These are phyloP conservation scores for Cuculus canorus DNA, from an alignment of 2,797 vertebrate species.

Conservation along the genomic window DNA sequence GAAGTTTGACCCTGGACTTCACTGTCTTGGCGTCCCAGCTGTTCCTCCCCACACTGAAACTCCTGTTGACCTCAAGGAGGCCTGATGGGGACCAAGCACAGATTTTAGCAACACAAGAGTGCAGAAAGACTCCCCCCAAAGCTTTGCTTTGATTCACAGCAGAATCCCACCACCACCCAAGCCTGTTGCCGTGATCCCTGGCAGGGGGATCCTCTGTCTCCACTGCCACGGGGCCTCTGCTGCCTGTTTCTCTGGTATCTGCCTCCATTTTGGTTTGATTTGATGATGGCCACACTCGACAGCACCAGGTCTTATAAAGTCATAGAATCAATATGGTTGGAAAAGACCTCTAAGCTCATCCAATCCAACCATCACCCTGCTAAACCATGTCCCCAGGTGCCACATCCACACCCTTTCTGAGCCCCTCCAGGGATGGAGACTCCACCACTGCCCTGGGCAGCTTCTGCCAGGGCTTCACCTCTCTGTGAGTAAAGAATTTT, in stretches of 20 bases:
- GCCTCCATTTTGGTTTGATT: neutral
- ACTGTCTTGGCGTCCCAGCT: neutral
- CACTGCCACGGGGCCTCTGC: fast-evolving
- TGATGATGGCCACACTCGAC: fast-evolving
- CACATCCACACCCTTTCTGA: too few species aligned
- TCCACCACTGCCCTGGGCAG: too few species aligned
- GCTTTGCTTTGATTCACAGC: neutral
- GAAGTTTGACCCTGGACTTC: neutral
- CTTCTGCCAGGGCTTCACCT: too few species aligned
- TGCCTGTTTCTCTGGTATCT: neutral
- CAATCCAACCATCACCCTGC: too few species aligned
- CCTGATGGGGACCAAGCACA: fast-evolving
- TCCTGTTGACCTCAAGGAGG: fast-evolving
- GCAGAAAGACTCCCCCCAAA: fast-evolving
- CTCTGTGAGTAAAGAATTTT: too few species aligned
- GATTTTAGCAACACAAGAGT: neutral
- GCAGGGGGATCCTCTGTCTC: neutral
- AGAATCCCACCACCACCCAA: fast-evolving
- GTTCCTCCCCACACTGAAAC: neutral
- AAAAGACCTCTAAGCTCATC: too few species aligned
- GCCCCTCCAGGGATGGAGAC: too few species aligned
- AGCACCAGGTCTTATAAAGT: neutral
- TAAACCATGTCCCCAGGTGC: too few species aligned
- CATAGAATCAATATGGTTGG: too few species aligned
- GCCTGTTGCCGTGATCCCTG: fast-evolving